Base-by-base conservation (phyloP, 2,113 vertebrate genomes). In the Takifugu bimaculatus region DNA sequence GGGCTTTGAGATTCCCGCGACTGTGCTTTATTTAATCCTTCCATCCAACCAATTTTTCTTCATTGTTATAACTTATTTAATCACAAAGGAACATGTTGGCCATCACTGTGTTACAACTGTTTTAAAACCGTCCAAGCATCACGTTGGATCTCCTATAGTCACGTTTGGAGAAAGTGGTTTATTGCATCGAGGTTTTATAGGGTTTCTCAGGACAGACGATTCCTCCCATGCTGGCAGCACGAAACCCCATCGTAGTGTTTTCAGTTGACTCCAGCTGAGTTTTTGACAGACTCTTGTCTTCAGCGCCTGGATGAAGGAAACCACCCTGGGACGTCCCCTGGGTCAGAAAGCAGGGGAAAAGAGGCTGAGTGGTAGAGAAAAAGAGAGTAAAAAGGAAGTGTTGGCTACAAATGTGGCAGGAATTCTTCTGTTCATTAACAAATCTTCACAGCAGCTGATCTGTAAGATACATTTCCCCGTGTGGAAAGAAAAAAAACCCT, bases 261-360 rank as follows among this genome's bases (percentile, higher is more conserved):
- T 60, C 26, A 43, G 60, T 63, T 76, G 65, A 62, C 76, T 83
- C 68, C 75, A 70, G 81, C 78, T 84, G 79, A 76, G 68, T 56
- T 57, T 81, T 78, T 85, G 86, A 89, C 86, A 89, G 80, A 58
- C 55, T 71, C 70, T 65, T 54, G 69, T 77, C 82, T 82, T 73
- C 54, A 45, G 39, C 57, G 62, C 53, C 59, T 68, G 68, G 68
- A 77, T 84, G 75, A 87, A 74, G 64, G 70, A 63, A 81, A 80
- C 60, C 85, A 60, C 79, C 70, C 70, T 63, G 70, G 70, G 68
- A 75, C 61, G 59, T 75, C 87, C 48, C 74, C 82, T 66, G 74
- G 78, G 78, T 79, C 71, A 79, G 53, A 76, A 42, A 74, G 47
- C 60, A 72, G 63, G 13, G 60, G 56, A 60, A 61, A 43, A 72